phyloP scores from a whole-genome alignment of 2,113 vertebrate species.

The Riparia riparia region DNA sequence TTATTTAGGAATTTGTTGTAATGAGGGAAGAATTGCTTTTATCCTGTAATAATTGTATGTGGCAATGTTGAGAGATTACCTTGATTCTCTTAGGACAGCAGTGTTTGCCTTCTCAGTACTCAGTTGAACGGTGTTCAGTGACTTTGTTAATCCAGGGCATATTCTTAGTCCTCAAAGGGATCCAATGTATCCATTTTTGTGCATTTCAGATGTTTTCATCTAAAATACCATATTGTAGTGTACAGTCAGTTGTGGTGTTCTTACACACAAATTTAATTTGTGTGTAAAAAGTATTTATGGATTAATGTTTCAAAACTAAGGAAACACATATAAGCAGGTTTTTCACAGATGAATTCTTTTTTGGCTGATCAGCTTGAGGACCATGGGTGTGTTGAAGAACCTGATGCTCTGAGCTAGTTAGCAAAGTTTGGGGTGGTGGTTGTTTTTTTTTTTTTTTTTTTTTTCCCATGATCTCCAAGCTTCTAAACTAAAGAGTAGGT shows the following conservation, averaged over 20 bases:
- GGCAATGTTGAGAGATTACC: not conserved
- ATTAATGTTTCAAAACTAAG: not conserved
- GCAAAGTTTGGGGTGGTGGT: not conserved
- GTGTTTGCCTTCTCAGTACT: not conserved
- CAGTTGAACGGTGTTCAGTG: not conserved
- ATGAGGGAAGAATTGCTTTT: not conserved
- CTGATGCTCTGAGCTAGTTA: not conserved
- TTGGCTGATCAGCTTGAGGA: not conserved
- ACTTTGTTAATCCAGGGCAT: not conserved
- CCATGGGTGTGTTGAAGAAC: not conserved
- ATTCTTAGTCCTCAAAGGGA: not conserved
- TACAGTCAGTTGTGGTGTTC: not conserved
- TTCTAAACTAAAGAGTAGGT: not conserved
- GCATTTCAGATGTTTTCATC: not conserved
- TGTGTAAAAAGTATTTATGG: not conserved
- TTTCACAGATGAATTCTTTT: not conserved
- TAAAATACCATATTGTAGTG: not conserved
- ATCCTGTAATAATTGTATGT: not conserved
- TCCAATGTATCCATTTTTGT: not conserved
- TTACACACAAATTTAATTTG: not conserved
- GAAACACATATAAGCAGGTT: rapidly evolving
- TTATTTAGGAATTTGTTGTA: not conserved
- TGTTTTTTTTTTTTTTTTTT: no score
- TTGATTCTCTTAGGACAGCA: not conserved
- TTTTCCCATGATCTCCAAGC: not conserved